Base-by-base conservation (phyloP, 2,113 vertebrate genomes). In the Lichenostomus cassidix region DNA sequence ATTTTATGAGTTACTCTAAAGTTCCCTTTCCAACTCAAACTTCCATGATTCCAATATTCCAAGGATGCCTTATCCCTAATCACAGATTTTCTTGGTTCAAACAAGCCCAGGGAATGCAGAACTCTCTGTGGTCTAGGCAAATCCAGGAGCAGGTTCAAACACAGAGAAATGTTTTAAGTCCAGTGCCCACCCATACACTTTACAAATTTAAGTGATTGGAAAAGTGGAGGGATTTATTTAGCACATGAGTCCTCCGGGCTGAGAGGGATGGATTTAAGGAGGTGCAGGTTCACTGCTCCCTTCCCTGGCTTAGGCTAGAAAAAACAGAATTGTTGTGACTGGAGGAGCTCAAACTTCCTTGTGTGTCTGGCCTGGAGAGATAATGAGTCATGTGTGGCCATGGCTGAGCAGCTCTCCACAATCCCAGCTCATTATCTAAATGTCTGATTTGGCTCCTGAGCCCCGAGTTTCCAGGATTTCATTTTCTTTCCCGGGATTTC, bases 321-420 rank as follows among this genome's bases (percentile, higher is more conserved):
- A 90, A 87, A 89, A 42, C 44, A 71, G 78, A 81, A 77, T 64
- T 92, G 76, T 91, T 67, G 81, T 89, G 95, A 75, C 91, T 81
- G 50, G 83, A 95, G 92, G 76, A 78, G 89, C 84, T 84, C 50
- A 84, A 92, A 87, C 83, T 73, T 87, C n/a, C 78, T 87, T 71
- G 71, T 91, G 92, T 80, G 94, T 95, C 94, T 96, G 44, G 60
- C 94, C 86, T 27, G 13, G 91, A 69, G 90, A 87, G 65, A 39
- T 95, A 93, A 96, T 95, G 95, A 97, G 87, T 97, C 95, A 96
- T 96, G 90, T 74, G 93, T 87, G 33, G 65, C 88, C 52, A 87
- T 87, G 94, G 71, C 92, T 94, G 85, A 95, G 92, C 87, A 95
- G 89, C 88, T 83, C 92, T 71, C 85, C 63, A 82, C 96, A 92